These are phyloP conservation scores for Megaleporinus macrocephalus DNA, from an alignment of 2,113 vertebrate genomes.

Conservation along the genomic window DNA sequence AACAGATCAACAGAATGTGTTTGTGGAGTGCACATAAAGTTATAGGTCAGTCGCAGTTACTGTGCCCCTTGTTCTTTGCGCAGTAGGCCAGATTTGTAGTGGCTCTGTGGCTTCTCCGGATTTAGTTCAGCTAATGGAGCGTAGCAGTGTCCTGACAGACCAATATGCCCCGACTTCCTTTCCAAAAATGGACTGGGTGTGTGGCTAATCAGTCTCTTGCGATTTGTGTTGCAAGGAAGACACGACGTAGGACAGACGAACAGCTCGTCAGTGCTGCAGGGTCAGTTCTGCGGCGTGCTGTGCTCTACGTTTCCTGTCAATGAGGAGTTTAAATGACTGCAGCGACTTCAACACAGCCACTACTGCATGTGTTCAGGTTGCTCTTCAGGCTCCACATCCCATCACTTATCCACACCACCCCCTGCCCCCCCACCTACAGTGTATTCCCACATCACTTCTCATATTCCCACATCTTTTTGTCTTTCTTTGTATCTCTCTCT, in stretches of 20 bases:
- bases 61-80: neutral
- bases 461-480: slow-evolving; percentile 3
- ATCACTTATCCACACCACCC: neutral
- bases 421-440: slow-evolving; percentile 5
- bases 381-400: neutral
- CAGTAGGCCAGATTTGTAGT: neutral
- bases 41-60: no score
- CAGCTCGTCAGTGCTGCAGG: neutral
- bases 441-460: slow-evolving; percentile 26
- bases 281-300: neutral
- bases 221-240: slow-evolving; percentile 1
- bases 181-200: neutral
- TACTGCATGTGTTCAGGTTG: neutral
- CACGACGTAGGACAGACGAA: neutral
- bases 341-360: no score
- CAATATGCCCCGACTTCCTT: neutral
- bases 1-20: no score
- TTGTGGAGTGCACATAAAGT: no score
- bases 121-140: slow-evolving; percentile 26
- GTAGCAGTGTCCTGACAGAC: slow-evolving; percentile 6
- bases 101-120: slow-evolving; percentile 3
- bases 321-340: neutral
- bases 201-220: slow-evolving; percentile 20
- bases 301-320: neutral
- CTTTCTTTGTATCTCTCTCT: slow-evolving; percentile 6